Evolutionary conservation across 2,113 vertebrate genomes (phyloP).

Genomic region (Sylvietta virens): DNA sequence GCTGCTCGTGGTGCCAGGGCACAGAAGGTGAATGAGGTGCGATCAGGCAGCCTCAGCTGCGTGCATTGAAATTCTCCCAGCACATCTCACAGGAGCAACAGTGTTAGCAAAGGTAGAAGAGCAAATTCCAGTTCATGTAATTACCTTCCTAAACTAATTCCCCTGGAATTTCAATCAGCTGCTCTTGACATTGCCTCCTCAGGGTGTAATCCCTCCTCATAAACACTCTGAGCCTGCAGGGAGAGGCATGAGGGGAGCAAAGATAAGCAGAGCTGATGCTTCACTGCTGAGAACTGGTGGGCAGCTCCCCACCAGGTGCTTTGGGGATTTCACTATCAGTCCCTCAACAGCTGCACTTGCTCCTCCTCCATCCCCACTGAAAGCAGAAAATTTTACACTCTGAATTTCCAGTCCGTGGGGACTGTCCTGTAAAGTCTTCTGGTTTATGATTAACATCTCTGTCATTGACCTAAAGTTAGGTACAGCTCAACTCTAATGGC

Average conservation of each 20-base stretch:
- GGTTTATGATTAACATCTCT: background rate
- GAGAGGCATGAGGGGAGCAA: background rate
- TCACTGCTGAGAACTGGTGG: background rate
- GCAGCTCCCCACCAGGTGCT: background rate
- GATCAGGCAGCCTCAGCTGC: background rate
- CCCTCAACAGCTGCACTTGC: background rate
- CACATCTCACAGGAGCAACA: background rate
- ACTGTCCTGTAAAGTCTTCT: background rate
- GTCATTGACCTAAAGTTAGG: background rate
- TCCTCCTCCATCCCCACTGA: background rate
- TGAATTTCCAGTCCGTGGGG: background rate
- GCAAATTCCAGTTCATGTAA: conserved; percentile 48
- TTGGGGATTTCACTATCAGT: background rate
- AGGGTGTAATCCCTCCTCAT: conserved; percentile 25
- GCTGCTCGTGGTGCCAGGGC: background rate
- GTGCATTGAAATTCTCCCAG: background rate
- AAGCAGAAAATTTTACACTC: background rate
- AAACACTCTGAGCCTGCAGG: background rate
- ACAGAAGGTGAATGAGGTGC: background rate
- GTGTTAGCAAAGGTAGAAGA: conserved; percentile 38
- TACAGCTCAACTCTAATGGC: background rate
- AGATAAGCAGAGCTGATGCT: conserved; percentile 27
- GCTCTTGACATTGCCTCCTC: conserved; percentile 49
- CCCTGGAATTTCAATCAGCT: conserved; percentile 55
- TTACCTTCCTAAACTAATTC: conserved; percentile 60